Conservation (phyloP, 2,113 vertebrate genomes). For the Gadus chalcogrammus region DNA sequence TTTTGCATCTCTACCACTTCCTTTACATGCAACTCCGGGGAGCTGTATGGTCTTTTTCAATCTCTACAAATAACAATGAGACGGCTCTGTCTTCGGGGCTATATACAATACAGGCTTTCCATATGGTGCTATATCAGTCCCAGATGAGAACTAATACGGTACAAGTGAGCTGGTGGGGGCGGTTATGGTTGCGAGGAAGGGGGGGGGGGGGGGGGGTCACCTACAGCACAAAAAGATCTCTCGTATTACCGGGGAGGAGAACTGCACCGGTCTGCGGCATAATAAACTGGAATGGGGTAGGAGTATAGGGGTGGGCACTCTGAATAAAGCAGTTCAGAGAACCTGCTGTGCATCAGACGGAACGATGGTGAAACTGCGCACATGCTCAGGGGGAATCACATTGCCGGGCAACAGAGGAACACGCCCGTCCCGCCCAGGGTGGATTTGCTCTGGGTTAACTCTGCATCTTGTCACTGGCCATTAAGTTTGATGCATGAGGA, state of each 20-base stretch:
- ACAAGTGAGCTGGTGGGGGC: too few species aligned
- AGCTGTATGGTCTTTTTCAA: not conserved
- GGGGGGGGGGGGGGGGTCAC: too few species aligned
- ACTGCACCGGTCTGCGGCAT: too few species aligned
- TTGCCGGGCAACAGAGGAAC: too few species aligned
- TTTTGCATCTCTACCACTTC: not conserved
- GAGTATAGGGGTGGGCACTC: slow-evolving; percentile 3
- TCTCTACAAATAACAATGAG: not conserved
- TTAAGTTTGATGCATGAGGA: too few species aligned
- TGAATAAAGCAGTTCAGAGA: slow-evolving; percentile 7
- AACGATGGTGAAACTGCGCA: slow-evolving; percentile 43
- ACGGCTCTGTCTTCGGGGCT: not conserved
- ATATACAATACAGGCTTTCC: not conserved
- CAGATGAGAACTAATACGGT: not conserved
- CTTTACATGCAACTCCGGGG: not conserved
- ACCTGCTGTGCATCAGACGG: slow-evolving; percentile 43
- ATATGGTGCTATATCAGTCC: not conserved
- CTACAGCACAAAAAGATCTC: too few species aligned
- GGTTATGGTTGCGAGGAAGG: too few species aligned
- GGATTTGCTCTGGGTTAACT: too few species aligned
- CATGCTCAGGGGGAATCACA: slow-evolving; percentile 2
- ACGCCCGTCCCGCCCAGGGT: too few species aligned
- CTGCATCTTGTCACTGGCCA: too few species aligned
- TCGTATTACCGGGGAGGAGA: too few species aligned
- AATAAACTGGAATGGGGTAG: slow-evolving; percentile 4